phyloP scores from a whole-genome alignment of 2,797 vertebrate species.

The Microctenopoma lineatum region DNA sequence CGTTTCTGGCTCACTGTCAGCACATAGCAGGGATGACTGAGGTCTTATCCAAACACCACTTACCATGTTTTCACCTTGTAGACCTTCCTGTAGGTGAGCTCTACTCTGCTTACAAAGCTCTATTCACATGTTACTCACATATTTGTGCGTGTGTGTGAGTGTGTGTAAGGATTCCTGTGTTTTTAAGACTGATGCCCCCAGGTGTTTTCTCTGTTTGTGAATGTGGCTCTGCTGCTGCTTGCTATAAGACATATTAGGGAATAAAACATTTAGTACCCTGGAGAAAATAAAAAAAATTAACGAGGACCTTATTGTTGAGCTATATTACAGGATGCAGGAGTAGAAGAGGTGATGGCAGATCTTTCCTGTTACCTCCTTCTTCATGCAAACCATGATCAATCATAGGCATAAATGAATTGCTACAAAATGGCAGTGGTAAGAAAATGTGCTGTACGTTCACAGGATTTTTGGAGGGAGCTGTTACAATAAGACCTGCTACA shows the following conservation, averaged over 20 bases:
- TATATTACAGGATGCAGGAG: too few relatives aligned
- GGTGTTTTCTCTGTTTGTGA: slow-evolving; percentile 31
- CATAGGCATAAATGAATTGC: too few relatives aligned
- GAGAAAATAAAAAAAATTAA: slow-evolving; percentile 1
- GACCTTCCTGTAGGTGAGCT: slow-evolving; percentile 74
- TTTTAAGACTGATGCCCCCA: slow-evolving; percentile 32
- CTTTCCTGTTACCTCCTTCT: too few relatives aligned
- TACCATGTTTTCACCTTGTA: slow-evolving; percentile 78
- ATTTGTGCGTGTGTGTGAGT: slow-evolving; percentile 2
- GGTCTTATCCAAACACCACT: slow-evolving; percentile 80
- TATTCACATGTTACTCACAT: slow-evolving; percentile 39
- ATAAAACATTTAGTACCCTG: slow-evolving; percentile 14
- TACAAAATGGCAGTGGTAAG: too few relatives aligned
- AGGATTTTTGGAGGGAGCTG: not conserved
- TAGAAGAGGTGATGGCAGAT: too few relatives aligned
- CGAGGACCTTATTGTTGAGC: not conserved
- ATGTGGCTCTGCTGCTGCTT: slow-evolving; percentile 19
- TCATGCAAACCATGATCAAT: too few relatives aligned
- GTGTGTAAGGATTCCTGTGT: not conserved
- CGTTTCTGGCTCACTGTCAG: slow-evolving; percentile 73
- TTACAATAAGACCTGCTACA: slow-evolving; percentile 15
- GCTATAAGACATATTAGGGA: not conserved
- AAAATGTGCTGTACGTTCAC: not conserved
- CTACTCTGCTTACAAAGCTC: slow-evolving; percentile 41
- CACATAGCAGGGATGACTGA: slow-evolving; percentile 80